Evolutionary conservation across 2,797 vertebrate genomes (phyloP).

Genomic region (Octomys mimax): DNA sequence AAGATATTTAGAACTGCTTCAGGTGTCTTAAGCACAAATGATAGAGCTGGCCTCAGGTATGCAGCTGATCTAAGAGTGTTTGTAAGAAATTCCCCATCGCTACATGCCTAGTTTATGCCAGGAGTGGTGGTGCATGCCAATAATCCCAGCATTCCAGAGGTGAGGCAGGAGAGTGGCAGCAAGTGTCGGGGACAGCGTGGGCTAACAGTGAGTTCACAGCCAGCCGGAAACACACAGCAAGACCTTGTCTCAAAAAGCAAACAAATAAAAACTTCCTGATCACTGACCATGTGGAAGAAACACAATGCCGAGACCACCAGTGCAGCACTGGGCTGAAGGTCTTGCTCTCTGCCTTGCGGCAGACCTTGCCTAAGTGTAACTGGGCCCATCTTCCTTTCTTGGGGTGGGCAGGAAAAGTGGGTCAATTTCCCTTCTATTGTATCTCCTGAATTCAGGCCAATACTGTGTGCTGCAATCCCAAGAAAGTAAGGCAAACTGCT

Average conservation of each 20-base stretch:
- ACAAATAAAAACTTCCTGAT: neutral
- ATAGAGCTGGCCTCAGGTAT: neutral
- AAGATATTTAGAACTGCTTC: conserved; percentile 55
- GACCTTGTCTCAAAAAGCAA: neutral
- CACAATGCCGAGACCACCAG: neutral
- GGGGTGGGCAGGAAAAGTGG: neutral
- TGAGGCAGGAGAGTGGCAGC: neutral
- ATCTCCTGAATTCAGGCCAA: conserved; percentile 11
- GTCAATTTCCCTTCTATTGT: neutral
- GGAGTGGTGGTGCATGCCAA: too few species aligned
- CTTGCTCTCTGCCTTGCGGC: neutral
- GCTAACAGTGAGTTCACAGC: neutral
- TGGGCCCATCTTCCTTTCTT: neutral
- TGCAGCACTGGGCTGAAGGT: neutral
- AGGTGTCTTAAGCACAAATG: neutral
- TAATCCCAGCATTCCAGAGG: neutral
- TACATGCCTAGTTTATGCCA: too few species aligned
- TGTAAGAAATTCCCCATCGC: neutral
- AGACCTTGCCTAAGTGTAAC: neutral
- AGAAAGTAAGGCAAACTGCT: neutral
- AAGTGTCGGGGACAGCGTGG: neutral
- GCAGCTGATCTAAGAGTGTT: neutral
- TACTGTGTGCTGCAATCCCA: conserved; percentile 2
- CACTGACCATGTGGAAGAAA: neutral
- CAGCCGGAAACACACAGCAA: neutral